Evolutionary conservation across 2,113 vertebrate species (phyloP).

Genomic region (Percina caprodes): DNA sequence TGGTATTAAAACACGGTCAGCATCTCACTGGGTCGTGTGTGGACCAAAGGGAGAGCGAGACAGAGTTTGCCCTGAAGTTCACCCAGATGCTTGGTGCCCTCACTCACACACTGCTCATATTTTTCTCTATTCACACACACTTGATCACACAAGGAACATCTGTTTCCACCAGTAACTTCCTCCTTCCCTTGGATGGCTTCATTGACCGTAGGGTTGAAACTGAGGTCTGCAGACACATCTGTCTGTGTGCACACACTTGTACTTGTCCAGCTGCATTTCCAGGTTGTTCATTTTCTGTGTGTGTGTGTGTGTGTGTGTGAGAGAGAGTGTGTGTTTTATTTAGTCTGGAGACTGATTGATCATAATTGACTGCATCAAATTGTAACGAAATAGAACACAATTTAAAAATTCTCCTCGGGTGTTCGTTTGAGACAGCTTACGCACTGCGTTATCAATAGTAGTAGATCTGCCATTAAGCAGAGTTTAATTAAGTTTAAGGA

Average conservation of each 20-base stretch:
- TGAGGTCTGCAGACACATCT: conserved; percentile 45
- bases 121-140: conserved; percentile 1
- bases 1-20: neutral
- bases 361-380: neutral
- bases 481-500: conserved; percentile 51
- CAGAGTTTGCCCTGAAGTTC: conserved; percentile 50
- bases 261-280: neutral
- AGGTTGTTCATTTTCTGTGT: neutral
- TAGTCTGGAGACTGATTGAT: neutral
- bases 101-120: conserved; percentile 1
- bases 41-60: conserved; percentile 37
- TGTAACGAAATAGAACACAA: neutral
- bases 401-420: neutral
- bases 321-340: neutral
- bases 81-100: conserved; percentile 32
- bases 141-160: conserved; percentile 42
- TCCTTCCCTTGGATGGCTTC: conserved; percentile 38
- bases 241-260: neutral
- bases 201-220: conserved; percentile 32
- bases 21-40: conserved; percentile 15
- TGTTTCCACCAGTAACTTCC: conserved; percentile 34
- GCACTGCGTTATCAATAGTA: neutral
- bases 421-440: neutral
- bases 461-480: conserved; percentile 24
- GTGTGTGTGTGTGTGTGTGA: too few species aligned